Base-by-base conservation (phyloP, 2,888 invertebrate genomes). In the Agonum fuliginosum region DNA sequence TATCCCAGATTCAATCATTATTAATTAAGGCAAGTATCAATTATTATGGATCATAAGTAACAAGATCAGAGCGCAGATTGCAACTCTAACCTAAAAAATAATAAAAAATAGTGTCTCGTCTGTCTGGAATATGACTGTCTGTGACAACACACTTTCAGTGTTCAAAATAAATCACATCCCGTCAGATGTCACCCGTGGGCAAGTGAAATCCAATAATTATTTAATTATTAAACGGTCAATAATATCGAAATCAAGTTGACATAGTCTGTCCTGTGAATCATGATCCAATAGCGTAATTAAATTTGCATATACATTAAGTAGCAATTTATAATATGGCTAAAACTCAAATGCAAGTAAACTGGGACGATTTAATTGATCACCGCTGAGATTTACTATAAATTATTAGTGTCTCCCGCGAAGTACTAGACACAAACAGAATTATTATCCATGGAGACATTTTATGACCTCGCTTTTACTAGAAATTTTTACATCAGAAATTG, bases 161-260 rank as follows among this genome's bases (percentile, higher is more conserved):
- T 75, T 67, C 22, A 43, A 62, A 75, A 75, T 75, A 75, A 75
- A 75, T 75, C 75, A 67, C 65, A 14, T 19, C 46, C 27, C 75
- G 20, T 34, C 75, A 75, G 75, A 75, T 75, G 75, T 75, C 75
- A 75, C 75, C 75, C 67, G 75, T 75, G 67, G 75, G 75, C 75
- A 75, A 75, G 75, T 75, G 75, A 75, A 75, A 75, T 75, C 67
- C 75, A 62, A 67, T 75, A 75, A 75, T 75, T 75, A 75, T 75
- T 75, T 75, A 67, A 75, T 75, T 75, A 75, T 75, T 48, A 67
- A 75, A 65, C 37, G 48, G 27, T 67, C 75, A 51, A 51, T 73
- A 71, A 34, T 75, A 75, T 48, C 48, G 75, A 75, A 67, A 75
- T 46, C 67, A 48, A 67, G 43, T 62, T 67, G n/a, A 30, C 69